Base-by-base conservation (phyloP, 64 coral and sea anemone species). In the Porites lutea region DNA sequence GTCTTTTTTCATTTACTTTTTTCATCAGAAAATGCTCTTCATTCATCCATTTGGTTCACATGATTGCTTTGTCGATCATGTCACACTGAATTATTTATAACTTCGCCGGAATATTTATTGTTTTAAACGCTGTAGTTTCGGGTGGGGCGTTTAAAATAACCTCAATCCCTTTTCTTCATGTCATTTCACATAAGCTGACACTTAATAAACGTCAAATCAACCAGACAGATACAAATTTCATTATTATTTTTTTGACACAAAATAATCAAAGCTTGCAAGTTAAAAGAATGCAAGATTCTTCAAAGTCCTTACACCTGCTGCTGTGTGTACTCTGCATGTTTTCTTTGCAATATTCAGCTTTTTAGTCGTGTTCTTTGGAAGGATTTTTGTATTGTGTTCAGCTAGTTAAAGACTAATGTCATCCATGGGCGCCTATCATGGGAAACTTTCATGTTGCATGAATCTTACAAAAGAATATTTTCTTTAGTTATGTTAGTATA, bases 81-180 rank as follows among this genome's bases (percentile, higher is more conserved):
- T 51, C 18, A 64, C 48, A 46, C 63, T 84, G 61, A 84, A 84
- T 84, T 84, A 84, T 84, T 84, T 67, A 84, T 84, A 68, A 84
- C 61, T 83, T 37, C n/a, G 37, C 62, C 81, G 64, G 61, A 49
- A 52, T 68, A 67, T 84, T 66, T 65, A 68, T 67, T 83, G 27
- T 83, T 84, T 68, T 84, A 12, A n/a, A n/a, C 81, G 21, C 10
- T 76, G 16, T 19, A 78, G 9, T 18, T 49, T 69, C 49, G 60
- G 81, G 81, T 61, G 67, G 81, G 81, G 81, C 62, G 47, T 6
- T 78, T 22, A 9, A 55, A 55, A 77, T 83, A 67, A 45, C 21
- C 47, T 82, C 27, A 45, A 48, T 48, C 14, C 13, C 19, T 5
- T 84, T 67, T 68, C 43, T 16, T 65, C 43, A 14, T 50, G 15